Percentiles rank a stretch among this genome's conserved stretches.
phyloP scores from a whole-genome alignment of 2,888 invertebrate genomes.

The Chrysina gloriosa region DNA sequence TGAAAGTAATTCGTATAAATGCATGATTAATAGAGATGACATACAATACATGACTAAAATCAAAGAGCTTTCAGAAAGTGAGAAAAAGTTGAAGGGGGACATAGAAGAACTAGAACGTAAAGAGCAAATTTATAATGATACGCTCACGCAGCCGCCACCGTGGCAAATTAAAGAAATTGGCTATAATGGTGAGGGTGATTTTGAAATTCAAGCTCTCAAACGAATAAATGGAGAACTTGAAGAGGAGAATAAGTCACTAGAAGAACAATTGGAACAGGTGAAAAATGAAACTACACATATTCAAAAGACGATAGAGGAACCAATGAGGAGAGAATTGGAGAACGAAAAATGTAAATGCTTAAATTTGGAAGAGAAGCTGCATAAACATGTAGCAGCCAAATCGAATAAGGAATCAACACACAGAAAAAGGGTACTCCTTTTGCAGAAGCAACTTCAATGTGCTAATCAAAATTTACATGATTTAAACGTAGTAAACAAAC shows the following conservation, averaged over 20 bases:
- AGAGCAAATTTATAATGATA: constrained; percentile 77
- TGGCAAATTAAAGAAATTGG: neutral
- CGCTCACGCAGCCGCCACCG: constrained; percentile 77
- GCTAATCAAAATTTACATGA: constrained; percentile 56
- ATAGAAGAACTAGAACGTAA: constrained; percentile 74
- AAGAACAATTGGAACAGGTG: constrained; percentile 58
- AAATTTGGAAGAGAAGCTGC: constrained; percentile 57
- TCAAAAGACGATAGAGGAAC: constrained; percentile 60
- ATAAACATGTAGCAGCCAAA: constrained; percentile 51
- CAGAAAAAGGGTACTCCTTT: constrained; percentile 53
- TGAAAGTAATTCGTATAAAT: neutral
- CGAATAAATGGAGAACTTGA: constrained; percentile 43
- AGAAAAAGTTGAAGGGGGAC: constrained; percentile 72
- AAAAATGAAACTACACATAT: constrained; percentile 59
- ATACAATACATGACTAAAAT: constrained; percentile 66
- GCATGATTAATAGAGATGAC: constrained; percentile 51
- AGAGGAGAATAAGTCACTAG: constrained; percentile 49
- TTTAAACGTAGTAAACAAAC: constrained; percentile 55
- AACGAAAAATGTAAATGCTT: constrained; percentile 52
- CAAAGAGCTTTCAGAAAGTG: constrained; percentile 67
- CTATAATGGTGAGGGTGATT: constrained; percentile 29
- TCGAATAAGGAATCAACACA: constrained; percentile 46
- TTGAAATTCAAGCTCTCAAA: constrained; percentile 39
- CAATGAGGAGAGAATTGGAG: constrained; percentile 52
- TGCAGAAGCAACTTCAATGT: constrained; percentile 57